Conservation (phyloP, 2,797 vertebrate genomes). For the Prunella strophiata region DNA sequence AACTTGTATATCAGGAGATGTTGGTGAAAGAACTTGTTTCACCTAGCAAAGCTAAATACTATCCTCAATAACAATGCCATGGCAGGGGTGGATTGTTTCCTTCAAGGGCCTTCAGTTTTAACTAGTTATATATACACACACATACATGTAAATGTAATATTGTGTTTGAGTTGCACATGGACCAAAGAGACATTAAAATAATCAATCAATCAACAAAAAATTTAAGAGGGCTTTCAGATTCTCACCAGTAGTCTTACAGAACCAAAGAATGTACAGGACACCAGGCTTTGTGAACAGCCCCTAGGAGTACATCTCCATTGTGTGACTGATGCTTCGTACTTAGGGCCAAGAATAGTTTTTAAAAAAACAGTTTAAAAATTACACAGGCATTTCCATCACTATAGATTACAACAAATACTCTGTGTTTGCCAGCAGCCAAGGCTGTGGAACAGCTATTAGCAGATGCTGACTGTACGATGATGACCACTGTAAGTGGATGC, state of each 20-base stretch:
- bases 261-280: background rate
- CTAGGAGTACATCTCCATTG: background rate
- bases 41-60: background rate
- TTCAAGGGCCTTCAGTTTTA: background rate
- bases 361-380: background rate
- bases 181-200: background rate
- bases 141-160: background rate
- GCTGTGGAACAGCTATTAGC: constrained; percentile 24
- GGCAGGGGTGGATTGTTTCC: background rate
- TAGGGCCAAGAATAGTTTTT: background rate
- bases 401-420: background rate
- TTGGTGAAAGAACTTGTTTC: background rate
- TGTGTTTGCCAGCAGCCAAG: background rate
- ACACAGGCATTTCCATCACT: background rate
- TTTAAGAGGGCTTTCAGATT: background rate
- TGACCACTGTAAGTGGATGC: constrained; percentile 42
- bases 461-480: constrained; percentile 41
- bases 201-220: background rate
- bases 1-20: background rate
- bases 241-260: background rate
- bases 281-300: background rate
- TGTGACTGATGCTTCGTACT: background rate
- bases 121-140: background rate
- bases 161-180: background rate
- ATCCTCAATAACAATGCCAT: background rate